Conservation (phyloP, 2,888 invertebrate genomes). For the Andrena marginata region DNA sequence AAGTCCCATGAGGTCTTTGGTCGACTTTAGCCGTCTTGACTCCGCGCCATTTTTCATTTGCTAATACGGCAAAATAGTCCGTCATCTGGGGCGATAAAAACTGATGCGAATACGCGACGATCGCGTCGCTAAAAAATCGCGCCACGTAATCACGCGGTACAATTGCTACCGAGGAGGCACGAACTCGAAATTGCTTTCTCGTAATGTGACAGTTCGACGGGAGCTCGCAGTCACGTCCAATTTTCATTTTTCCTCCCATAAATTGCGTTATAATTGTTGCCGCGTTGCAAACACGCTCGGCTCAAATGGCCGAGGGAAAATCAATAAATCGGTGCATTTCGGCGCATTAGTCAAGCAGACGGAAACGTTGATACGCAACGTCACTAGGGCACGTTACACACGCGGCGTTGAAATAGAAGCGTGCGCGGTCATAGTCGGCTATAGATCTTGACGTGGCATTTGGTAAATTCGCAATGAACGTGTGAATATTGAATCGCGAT, state of each 20-base stretch:
- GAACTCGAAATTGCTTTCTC: not conserved
- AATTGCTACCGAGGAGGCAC: not conserved
- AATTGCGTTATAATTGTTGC: conserved; percentile 27
- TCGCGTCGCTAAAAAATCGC: not conserved
- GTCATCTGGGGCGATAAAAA: conserved; percentile 67
- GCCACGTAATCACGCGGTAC: too few species aligned
- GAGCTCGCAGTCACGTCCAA: not conserved
- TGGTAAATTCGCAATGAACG: not conserved
- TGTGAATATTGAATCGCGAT: not conserved
- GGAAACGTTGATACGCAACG: conserved; percentile 27
- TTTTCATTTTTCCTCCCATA: not conserved
- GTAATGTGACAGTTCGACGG: too few species aligned
- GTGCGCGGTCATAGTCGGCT: too few species aligned
- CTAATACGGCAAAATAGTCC: conserved; percentile 75
- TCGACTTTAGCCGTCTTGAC: conserved; percentile 66
- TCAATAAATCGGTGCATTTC: conserved; percentile 45
- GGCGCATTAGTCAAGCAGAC: conserved; percentile 35
- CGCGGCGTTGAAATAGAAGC: not conserved
- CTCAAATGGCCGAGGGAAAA: conserved; percentile 36
- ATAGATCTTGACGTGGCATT: conserved; percentile 2
- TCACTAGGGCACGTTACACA: conserved; percentile 4
- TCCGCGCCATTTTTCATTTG: conserved; percentile 76
- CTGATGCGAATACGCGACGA: not conserved
- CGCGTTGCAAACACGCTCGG: conserved; percentile 15
- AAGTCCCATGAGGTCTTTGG: conserved; percentile 47